A percentile compares a stretch with the other conserved stretches of the same genome.
Evolutionary conservation across 1,140 invertebrate species (phyloP).

Genomic region (Drosophila littoralis): DNA sequence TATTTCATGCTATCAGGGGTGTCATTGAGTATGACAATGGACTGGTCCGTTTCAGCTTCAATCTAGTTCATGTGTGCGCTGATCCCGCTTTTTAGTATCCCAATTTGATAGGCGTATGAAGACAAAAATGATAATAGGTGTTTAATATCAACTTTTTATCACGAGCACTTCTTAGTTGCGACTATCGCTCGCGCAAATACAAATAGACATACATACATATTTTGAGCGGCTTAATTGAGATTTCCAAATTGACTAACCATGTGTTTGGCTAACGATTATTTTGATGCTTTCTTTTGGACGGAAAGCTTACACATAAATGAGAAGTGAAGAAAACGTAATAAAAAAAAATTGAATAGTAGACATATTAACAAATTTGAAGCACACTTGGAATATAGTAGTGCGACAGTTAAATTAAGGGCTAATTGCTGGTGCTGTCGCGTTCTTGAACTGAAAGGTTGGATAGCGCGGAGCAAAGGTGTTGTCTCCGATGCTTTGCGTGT

Average conservation of each 20-base stretch:
- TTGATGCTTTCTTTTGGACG: constrained; percentile 53
- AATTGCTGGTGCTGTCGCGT: constrained; percentile 65
- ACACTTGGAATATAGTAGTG: neutral
- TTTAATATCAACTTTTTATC: constrained; percentile 3
- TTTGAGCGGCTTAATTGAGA: constrained; percentile 32
- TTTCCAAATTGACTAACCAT: constrained; percentile 32
- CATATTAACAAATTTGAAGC: constrained; percentile 13
- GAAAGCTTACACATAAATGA: constrained; percentile 53
- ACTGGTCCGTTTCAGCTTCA: no score
- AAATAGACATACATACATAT: constrained; percentile 1
- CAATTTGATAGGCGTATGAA: neutral
- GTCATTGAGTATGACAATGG: no score
- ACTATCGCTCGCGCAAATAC: neutral
- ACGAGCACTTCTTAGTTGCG: neutral
- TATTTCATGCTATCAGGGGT: neutral
- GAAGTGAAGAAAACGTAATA: constrained; percentile 31
- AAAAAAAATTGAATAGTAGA: constrained; percentile 9
- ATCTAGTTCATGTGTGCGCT: no score
- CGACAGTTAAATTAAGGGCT: constrained; percentile 46
- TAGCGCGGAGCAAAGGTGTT: constrained; percentile 85
- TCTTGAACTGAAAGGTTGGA: constrained; percentile 85
- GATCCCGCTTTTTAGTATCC: no score
- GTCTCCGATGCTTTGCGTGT: constrained; percentile 84
- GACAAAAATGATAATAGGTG: neutral
- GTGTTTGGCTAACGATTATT: constrained; percentile 12